Conservation (phyloP, 2,113 vertebrate species). For the Gadus chalcogrammus region DNA sequence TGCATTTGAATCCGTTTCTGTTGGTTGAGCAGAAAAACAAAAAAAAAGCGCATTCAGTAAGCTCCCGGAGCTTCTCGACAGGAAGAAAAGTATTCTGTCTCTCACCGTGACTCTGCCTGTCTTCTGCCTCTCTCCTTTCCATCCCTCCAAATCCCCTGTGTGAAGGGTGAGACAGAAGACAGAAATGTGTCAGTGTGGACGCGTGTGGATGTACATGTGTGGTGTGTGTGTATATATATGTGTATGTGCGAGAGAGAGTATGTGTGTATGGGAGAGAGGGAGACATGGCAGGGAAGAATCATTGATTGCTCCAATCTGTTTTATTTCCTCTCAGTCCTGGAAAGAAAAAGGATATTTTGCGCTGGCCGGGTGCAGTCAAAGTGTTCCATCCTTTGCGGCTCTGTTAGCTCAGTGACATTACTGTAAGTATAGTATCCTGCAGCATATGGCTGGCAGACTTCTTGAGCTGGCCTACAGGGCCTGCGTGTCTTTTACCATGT, state of each 20-base stretch:
- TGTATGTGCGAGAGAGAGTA: not conserved
- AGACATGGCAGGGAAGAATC: conserved; percentile 29
- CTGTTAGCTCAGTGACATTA: conserved; percentile 37
- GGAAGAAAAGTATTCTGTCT: conserved; percentile 56
- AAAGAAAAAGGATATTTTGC: conserved; percentile 19
- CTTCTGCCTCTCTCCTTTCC: conserved; percentile 40
- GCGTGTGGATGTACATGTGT: too few species aligned
- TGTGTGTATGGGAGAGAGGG: conserved; percentile 25
- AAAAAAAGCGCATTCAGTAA: conserved; percentile 45
- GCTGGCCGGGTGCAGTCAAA: conserved; percentile 26
- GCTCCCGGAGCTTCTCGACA: conserved; percentile 45
- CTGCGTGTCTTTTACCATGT: conserved; percentile 27
- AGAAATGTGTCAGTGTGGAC: too few species aligned
- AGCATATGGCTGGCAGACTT: conserved; percentile 26
- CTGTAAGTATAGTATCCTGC: conserved; percentile 18
- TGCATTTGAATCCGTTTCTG: conserved; percentile 60
- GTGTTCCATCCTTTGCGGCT: conserved; percentile 17
- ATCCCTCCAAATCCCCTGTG: conserved; percentile 44
- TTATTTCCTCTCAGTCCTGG: conserved; percentile 41
- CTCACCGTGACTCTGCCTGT: conserved; percentile 17
- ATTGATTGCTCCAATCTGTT: conserved; percentile 59
- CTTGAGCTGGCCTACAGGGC: conserved; percentile 6
- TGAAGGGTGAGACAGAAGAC: not conserved
- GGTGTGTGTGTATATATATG: too few species aligned
- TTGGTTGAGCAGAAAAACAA: conserved; percentile 46